phyloP scores from a whole-genome alignment of 2,888 invertebrate species.

The Priocnemis perturbator region DNA sequence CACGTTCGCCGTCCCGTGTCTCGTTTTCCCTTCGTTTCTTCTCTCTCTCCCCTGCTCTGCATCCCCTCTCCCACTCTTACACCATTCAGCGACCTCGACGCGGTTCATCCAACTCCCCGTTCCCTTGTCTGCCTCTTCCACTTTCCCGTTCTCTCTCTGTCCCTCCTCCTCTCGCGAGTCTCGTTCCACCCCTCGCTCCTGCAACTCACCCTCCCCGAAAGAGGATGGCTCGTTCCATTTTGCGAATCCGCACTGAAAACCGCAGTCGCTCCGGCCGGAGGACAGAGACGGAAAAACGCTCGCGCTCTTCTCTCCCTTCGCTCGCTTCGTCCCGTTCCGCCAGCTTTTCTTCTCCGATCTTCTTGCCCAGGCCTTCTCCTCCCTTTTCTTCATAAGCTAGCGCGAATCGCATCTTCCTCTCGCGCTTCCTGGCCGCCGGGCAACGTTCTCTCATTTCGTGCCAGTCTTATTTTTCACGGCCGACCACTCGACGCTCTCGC shows the following conservation, averaged over 20 bases:
- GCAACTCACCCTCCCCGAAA: slow-evolving; percentile 27
- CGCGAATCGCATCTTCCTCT: neutral
- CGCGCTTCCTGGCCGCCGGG: neutral
- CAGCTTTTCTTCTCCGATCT: neutral
- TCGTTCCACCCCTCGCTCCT: slow-evolving; percentile 17
- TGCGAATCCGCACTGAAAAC: slow-evolving; percentile 64
- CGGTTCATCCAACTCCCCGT: slow-evolving; percentile 66
- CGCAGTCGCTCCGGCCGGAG: slow-evolving; percentile 46
- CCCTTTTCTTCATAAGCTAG: slow-evolving; percentile 14
- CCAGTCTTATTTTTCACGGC: slow-evolving; percentile 15
- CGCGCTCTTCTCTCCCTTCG: slow-evolving; percentile 16
- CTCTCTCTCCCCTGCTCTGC: slow-evolving; percentile 22
- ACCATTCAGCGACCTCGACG: slow-evolving; percentile 51
- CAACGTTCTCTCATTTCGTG: slow-evolving; percentile 2
- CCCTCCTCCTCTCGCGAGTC: slow-evolving; percentile 7
- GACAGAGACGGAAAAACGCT: slow-evolving; percentile 14
- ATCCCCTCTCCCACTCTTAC: slow-evolving; percentile 15
- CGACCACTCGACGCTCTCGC: neutral
- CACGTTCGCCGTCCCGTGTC: neutral
- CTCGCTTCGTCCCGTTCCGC: neutral
- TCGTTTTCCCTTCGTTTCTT: slow-evolving; percentile 30
- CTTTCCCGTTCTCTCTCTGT: slow-evolving; percentile 18
- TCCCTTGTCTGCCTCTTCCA: slow-evolving; percentile 2
- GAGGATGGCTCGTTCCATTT: slow-evolving; percentile 56
- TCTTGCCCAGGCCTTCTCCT: neutral